A percentile compares a stretch with the other conserved stretches of the same genome.
These are phyloP conservation scores for Phalera bucephala DNA, from an alignment of 2,888 invertebrate genomes.

Conservation along the genomic window DNA sequence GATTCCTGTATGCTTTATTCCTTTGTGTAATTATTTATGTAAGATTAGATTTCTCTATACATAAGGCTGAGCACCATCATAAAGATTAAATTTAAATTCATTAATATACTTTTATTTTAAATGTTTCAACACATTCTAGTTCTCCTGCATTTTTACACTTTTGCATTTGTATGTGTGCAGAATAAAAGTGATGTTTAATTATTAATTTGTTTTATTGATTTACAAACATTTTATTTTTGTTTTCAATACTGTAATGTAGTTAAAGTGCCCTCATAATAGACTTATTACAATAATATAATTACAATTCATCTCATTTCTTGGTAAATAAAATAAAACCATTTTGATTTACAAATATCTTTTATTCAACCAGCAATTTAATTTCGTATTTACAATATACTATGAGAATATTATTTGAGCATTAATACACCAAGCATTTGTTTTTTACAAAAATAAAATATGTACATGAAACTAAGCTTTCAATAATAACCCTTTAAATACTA, in stretches of 20 bases:
- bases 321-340: conserved; percentile 3
- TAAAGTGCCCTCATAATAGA: no score
- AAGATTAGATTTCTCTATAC: conserved; percentile 97
- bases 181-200: conserved; percentile 49
- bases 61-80: conserved; percentile 84
- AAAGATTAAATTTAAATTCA: conserved; percentile 67
- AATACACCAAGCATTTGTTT: no score
- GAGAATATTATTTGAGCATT: background rate
- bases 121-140: conserved; percentile 44
- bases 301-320: no score
- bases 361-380: no score
- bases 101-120: conserved; percentile 38
- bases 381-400: no score
- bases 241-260: no score
- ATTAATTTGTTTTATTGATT: conserved; percentile 6
- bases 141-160: conserved; percentile 50
- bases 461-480: no score
- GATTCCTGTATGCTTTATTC: conserved; percentile 95
- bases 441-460: no score
- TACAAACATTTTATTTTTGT: background rate
- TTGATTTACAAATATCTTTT: conserved; percentile 1
- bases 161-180: conserved; percentile 41
- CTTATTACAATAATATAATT: no score
- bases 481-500: no score
- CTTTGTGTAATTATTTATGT: conserved; percentile 96